These are phyloP conservation scores for Brachionus plicatilis DNA, from an alignment of 1,140 invertebrate genomes.

Conservation along the genomic window DNA sequence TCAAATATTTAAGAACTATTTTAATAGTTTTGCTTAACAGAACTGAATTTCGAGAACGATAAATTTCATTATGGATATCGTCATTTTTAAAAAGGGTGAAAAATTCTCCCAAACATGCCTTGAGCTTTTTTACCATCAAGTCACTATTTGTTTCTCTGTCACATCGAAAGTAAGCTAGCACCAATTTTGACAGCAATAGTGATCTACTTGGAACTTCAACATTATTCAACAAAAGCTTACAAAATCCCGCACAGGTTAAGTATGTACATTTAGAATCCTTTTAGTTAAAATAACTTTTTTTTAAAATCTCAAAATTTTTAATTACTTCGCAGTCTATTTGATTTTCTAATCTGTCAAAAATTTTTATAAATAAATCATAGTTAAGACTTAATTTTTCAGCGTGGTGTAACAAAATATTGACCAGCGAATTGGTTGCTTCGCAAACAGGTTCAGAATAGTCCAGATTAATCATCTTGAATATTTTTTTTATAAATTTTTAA, in stretches of 20 bases:
- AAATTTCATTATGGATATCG: not conserved
- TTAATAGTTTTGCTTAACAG: not conserved
- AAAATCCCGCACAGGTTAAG: not conserved
- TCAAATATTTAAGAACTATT: not conserved
- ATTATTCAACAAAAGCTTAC: conserved; percentile 16
- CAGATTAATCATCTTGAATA: conserved; percentile 9
- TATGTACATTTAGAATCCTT: conserved; percentile 16
- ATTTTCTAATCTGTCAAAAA: conserved; percentile 7
- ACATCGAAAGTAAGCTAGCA: not conserved
- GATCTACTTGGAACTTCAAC: not conserved
- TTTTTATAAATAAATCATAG: not conserved
- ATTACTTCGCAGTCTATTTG: conserved; percentile 1
- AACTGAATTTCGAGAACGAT: not conserved
- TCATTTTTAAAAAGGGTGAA: not conserved
- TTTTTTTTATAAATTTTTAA: not conserved
- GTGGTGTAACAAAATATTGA: not conserved
- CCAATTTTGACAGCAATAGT: not conserved
- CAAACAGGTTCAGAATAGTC: conserved; percentile 14
- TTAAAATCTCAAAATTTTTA: not conserved
- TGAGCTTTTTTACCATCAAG: not conserved
- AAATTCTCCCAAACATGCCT: not conserved
- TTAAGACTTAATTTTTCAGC: not conserved
- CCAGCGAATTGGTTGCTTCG: not conserved
- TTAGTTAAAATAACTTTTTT: not conserved
- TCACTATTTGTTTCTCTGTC: not conserved